Evolutionary conservation across 2,113 vertebrate species (phyloP), one percentile per base, ranked within the genome.

Genomic region (cat (Felis catus)): DNA sequence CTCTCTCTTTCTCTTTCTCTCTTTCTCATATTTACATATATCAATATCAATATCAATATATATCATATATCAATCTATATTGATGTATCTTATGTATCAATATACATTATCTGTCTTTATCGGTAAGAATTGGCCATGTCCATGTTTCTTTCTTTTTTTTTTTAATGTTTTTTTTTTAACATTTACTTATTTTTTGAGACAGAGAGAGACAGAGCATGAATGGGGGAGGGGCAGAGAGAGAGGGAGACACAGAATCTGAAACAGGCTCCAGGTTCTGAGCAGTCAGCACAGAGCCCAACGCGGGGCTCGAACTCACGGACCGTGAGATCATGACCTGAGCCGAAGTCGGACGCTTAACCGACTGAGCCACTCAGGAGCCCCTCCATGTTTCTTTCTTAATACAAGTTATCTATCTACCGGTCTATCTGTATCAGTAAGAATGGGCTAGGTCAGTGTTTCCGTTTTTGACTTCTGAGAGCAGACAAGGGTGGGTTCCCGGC

Each of bases 201-300:
- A 45, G 45, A 45, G 1, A 8, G 45, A 45, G 45, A 45, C 45
- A 45, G 45, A 9, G 45, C 45, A 45, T 9, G 45, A 45, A 45
- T 1, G 45, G 45, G 45, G 45, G 45, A 45, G 7, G 45, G 45
- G 8, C 45, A 45, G 45, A 45, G 45, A 45, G 7, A 45, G 45
- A 45, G 45, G 45, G 45, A 8, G 45, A 45, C 45, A 45, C 7
- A 45, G 45, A 45, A 45, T 45, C 45, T 9, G 45, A 45, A 45
- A 7, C 45, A 45, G 8, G 1, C 45, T 45, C 8, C 45, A 45
- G 45, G 45, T 0, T 45, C 45, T 9, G 45, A 45, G 45, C 8
- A 0, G 45, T 45, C 45, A 45, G 45, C 45, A 1, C 45, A 45
- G 45, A 45, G 45, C 45, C 45, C 45, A 1, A 9, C 7, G 0